phyloP scores from a whole-genome alignment of 1,140 invertebrate genomes.

The Uloborus diversus region DNA sequence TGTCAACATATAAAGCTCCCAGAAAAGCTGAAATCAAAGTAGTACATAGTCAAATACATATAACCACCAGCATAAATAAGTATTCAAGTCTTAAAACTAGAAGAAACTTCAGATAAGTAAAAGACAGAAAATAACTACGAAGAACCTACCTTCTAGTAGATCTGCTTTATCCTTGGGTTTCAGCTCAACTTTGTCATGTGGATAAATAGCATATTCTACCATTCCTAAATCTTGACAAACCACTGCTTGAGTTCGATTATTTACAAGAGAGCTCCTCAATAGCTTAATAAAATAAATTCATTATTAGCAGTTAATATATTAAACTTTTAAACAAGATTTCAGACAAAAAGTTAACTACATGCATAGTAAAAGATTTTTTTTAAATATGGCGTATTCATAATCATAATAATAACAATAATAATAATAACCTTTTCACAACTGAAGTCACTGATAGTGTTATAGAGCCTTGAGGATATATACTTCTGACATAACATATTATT shows the following conservation, averaged over 20 bases:
- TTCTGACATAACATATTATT: no score
- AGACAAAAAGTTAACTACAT: no score
- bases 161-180: conserved; percentile 98
- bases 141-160: conserved; percentile 78
- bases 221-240: conserved; percentile 98
- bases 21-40: conserved; percentile 75
- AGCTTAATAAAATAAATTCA: conserved; percentile 70
- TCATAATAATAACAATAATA: no score
- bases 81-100: neutral
- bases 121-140: neutral
- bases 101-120: neutral
- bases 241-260: conserved; percentile 95
- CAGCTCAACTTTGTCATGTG: conserved; percentile 88
- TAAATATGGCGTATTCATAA: no score
- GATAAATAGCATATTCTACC: conserved; percentile 89
- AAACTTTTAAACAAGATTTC: no score
- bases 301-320: no score
- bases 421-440: no score
- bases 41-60: no score
- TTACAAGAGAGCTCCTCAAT: conserved; percentile 91
- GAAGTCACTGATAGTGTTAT: no score
- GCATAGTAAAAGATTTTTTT: no score
- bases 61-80: neutral
- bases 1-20: conserved; percentile 96
- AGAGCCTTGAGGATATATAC: no score